phyloP scores from a whole-genome alignment of 2,888 invertebrate genomes.

The Troides oblongomaculatus region DNA sequence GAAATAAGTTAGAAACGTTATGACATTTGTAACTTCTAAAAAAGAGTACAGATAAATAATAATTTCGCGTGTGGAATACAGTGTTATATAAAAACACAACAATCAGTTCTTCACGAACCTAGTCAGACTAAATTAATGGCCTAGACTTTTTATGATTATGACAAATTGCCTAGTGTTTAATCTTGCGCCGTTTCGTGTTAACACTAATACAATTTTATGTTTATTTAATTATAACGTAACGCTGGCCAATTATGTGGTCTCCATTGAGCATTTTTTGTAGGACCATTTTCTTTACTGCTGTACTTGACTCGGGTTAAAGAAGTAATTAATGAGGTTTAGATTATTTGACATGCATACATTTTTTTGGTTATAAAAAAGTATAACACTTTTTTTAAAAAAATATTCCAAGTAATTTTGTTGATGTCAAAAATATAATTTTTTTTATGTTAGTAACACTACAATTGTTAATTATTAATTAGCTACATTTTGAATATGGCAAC shows the following conservation, averaged over 20 bases:
- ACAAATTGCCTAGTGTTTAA: constrained; percentile 20
- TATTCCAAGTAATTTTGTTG: no score
- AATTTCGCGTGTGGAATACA: not conserved
- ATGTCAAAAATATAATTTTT: no score
- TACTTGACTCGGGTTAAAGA: not conserved
- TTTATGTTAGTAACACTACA: no score
- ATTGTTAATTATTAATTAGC: no score
- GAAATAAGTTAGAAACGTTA: no score
- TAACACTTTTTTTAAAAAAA: no score
- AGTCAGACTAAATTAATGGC: constrained; percentile 6
- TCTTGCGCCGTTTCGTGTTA: constrained; percentile 12
- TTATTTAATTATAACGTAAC: constrained; percentile 21
- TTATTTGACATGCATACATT: not conserved
- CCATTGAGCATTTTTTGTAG: not conserved
- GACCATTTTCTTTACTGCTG: not conserved
- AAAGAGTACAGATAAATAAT: not conserved
- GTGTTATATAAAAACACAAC: not conserved
- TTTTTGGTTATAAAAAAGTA: no score
- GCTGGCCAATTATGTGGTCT: constrained; percentile 12
- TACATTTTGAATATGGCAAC: no score
- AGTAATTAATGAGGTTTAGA: not conserved
- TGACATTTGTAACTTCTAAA: no score
- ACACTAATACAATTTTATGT: constrained; percentile 19
- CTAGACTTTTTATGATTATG: constrained; percentile 21
- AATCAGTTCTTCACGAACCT: not conserved